Base-by-base conservation (phyloP, 2,113 vertebrate species). In the Siniperca chuatsi region DNA sequence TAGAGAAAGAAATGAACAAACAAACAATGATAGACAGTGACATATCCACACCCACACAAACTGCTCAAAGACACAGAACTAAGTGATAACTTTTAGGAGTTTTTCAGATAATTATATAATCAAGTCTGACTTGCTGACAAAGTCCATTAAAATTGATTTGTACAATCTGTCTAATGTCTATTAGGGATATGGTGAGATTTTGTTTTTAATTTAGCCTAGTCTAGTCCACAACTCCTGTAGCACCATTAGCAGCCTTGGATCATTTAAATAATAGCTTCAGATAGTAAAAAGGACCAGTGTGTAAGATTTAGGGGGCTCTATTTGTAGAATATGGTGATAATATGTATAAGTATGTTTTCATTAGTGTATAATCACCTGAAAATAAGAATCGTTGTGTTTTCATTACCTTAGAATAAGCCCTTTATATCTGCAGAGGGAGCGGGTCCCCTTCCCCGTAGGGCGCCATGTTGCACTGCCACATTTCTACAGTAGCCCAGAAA, bases 21-120 rank as follows among this genome's bases (percentile, higher is more conserved):
- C 35, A 58, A 5, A 75, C 12, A 44, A 33, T 62, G 48, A 71
- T 15, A 55, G 16, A 81, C 58, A 57, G 44, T 33, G 40, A 77
- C 4, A 68, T n/a, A 67, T 48, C 40, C 46, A 73, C n/a, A 79
- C n/a, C 40, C 44, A 75, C 67, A 8, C 29, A 77, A 69, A 83
- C 25, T 40, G 18, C 58, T 81, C 10, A 66, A 48, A 58, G 16
- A 86, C 37, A 9, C 1, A 78, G 71, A 83, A 83, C 48, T 25
- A 8, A 48, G 16, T 8, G 37, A 68, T 25, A 35, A 68, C 3
- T 1, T 57, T 62, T 46, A 70, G 16, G 5, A 37, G 77, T 50
- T 62, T 72, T 6, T 67, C 57, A 25, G 6, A 65, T 40, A 46
- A 40, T 62, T 35, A 46, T 71, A 54, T 33, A 9, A 62, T 71